These are phyloP conservation scores for Nycticryphes semicollaris DNA, from an alignment of 2,113 vertebrate species.

Conservation along the genomic window DNA sequence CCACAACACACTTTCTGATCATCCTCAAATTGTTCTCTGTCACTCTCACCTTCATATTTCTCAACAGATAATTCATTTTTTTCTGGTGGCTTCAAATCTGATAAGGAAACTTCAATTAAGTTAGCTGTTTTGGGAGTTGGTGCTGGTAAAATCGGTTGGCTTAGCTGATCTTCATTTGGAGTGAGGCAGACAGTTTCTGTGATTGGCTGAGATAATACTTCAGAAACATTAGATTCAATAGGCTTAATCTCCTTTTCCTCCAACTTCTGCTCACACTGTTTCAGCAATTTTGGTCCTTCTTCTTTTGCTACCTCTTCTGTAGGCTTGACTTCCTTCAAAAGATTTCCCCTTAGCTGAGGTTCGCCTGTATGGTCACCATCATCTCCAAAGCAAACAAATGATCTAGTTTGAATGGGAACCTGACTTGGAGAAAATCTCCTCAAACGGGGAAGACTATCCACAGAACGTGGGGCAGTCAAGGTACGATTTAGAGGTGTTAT, in stretches of 20 bases:
- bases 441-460: constrained; percentile 93
- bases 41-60: constrained; percentile 77
- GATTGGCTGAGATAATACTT: constrained; percentile 86
- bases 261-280: constrained; percentile 10
- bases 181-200: constrained; percentile 85
- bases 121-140: constrained; percentile 78
- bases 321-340: constrained; percentile 64
- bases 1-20: constrained; percentile 92
- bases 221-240: constrained; percentile 82
- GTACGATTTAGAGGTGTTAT: constrained; percentile 90
- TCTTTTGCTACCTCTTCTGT: constrained; percentile 69
- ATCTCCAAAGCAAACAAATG: constrained; percentile 91
- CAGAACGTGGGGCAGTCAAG: constrained; percentile 89
- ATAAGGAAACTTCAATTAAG: constrained; percentile 93
- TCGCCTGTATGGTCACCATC: constrained; percentile 63
- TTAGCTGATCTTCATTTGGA: constrained; percentile 80
- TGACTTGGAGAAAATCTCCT: constrained; percentile 94
- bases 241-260: constrained; percentile 75
- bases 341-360: constrained; percentile 58
- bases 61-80: constrained; percentile 78
- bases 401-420: constrained; percentile 80
- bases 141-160: constrained; percentile 59
- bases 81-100: constrained; percentile 84
- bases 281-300: constrained; percentile 30
- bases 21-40: constrained; percentile 81